These are phyloP conservation scores for Nymphalis io DNA, from an alignment of 1,140 invertebrate genomes.

Conservation along the genomic window DNA sequence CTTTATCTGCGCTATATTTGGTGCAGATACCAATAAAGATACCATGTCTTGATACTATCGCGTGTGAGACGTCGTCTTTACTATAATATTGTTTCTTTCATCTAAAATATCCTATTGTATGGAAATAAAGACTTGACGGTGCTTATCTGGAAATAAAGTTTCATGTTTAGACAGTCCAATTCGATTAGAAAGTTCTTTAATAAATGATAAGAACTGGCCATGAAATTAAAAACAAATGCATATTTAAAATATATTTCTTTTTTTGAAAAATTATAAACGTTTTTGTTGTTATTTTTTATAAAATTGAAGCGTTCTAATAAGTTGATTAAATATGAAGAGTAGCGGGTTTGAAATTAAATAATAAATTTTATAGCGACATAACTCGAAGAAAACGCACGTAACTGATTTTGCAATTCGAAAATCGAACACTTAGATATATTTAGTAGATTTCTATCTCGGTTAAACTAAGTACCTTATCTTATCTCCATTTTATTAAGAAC, in stretches of 20 bases:
- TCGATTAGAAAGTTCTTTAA: neutral
- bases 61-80: neutral
- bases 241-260: no score
- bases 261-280: no score
- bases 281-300: no score
- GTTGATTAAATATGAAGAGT: no score
- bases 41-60: constrained; percentile 4
- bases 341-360: no score
- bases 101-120: constrained; percentile 8
- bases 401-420: neutral
- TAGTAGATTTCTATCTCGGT: neutral
- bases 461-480: neutral
- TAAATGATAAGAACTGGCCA: neutral
- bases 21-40: constrained; percentile 22
- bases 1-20: constrained; percentile 11
- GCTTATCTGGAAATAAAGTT: neutral
- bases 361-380: constrained; percentile 1
- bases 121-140: neutral
- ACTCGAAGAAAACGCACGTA: neutral
- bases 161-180: neutral
- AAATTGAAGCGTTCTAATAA: no score
- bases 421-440: constrained; percentile 3
- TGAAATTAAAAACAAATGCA: neutral
- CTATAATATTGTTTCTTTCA: constrained; percentile 6
- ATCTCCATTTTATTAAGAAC: neutral